Percentiles rank a stretch among this genome's conserved stretches.
These are phyloP conservation scores for Nibea albiflora DNA, from an alignment of 2,113 vertebrate genomes.

Conservation along the genomic window DNA sequence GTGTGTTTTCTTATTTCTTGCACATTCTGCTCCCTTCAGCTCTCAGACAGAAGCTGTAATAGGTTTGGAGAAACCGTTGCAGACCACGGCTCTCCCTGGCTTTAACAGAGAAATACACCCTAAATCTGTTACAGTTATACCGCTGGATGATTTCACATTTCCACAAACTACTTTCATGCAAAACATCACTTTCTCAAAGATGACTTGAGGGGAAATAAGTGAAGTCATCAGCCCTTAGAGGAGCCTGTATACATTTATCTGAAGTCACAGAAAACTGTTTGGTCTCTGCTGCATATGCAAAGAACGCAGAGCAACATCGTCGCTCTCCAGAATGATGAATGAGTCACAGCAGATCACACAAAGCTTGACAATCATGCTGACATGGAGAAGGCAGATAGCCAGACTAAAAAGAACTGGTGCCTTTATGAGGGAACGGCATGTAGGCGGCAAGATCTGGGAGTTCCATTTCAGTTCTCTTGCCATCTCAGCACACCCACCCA, in stretches of 20 bases:
- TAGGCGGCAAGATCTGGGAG: slow-evolving; percentile 79
- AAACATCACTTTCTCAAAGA: slow-evolving; percentile 21
- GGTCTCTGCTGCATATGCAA: slow-evolving; percentile 39
- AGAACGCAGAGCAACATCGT: slow-evolving; percentile 60
- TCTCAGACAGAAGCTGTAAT: neutral
- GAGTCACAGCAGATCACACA: slow-evolving; percentile 78
- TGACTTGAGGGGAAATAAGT: slow-evolving; percentile 22
- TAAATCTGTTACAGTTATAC: slow-evolving; percentile 13
- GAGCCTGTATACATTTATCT: slow-evolving; percentile 37
- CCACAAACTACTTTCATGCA: slow-evolving; percentile 6
- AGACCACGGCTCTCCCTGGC: neutral
- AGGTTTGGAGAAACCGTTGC: neutral
- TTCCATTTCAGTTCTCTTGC: slow-evolving; percentile 80
- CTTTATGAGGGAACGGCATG: slow-evolving; percentile 71
- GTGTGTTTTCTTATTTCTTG: neutral
- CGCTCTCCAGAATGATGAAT: slow-evolving; percentile 71
- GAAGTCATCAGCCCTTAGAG: slow-evolving; percentile 37
- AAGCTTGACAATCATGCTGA: slow-evolving; percentile 74
- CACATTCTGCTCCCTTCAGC: neutral
- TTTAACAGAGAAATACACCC: slow-evolving; percentile 1
- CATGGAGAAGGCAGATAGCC: slow-evolving; percentile 78
- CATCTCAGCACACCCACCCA: slow-evolving; percentile 77
- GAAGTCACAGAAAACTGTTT: slow-evolving; percentile 42
- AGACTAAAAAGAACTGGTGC: slow-evolving; percentile 72
- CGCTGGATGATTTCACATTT: slow-evolving; percentile 30